Evolutionary conservation across 2,888 invertebrate genomes (phyloP).

Genomic region (Sericinus montela): DNA sequence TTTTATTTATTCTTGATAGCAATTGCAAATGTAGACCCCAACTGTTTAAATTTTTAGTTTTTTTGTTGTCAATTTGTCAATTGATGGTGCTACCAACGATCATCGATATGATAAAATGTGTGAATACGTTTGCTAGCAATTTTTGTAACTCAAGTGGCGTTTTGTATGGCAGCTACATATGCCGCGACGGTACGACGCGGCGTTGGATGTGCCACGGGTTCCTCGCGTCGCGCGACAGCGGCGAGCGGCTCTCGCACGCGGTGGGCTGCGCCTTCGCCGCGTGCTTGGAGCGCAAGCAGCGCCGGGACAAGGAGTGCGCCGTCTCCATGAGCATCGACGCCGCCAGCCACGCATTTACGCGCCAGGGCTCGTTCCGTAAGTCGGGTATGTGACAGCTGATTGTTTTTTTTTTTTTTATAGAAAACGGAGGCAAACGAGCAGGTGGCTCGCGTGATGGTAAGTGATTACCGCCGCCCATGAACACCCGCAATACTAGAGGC

Average conservation of each 20-base stretch:
- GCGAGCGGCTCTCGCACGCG: conserved; percentile 98
- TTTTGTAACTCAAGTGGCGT: background rate
- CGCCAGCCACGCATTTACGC: conserved; percentile 93
- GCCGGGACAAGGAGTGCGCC: conserved; percentile 96
- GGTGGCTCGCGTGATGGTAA: too few relatives aligned
- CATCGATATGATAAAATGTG: too few relatives aligned
- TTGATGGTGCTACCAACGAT: too few relatives aligned
- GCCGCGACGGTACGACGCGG: conserved; percentile 98
- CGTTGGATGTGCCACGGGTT: conserved; percentile 99
- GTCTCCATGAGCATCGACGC: conserved; percentile 96
- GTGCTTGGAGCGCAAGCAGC: conserved; percentile 98
- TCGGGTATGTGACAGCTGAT: conserved; percentile 50
- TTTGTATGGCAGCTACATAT: conserved; percentile 89
- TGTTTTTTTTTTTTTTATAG: too few relatives aligned
- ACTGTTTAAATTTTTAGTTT: too few relatives aligned
- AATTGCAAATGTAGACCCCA: too few relatives aligned
- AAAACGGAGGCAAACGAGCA: too few relatives aligned
- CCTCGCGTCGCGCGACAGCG: conserved; percentile 95
- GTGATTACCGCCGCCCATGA: too few relatives aligned
- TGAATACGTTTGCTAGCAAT: background rate
- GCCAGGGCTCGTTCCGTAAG: conserved; percentile 95
- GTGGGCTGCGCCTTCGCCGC: conserved; percentile 99
- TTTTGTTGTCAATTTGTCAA: too few relatives aligned
- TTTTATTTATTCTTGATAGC: too few relatives aligned
- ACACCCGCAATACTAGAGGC: too few relatives aligned